phyloP scores from a whole-genome alignment of 2,797 vertebrate genomes.

The Gadopsis bispinosus region DNA sequence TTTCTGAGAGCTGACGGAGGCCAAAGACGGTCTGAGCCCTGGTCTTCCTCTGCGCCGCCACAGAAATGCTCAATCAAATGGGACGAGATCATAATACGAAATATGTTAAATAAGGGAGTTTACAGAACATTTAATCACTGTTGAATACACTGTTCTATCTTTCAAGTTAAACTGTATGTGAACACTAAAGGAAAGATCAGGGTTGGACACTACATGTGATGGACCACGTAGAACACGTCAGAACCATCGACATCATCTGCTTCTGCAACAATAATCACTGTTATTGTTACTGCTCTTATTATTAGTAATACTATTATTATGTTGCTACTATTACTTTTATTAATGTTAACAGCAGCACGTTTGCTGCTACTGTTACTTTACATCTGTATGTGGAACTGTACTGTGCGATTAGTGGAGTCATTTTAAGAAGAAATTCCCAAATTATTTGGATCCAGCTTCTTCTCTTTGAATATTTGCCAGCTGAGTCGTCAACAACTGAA shows the following conservation, averaged over 20 bases:
- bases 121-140: neutral
- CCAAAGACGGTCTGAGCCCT: neutral
- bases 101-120: neutral
- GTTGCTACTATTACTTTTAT: no score
- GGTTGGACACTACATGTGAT: neutral
- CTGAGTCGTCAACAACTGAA: neutral
- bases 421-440: neutral
- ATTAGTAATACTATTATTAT: no score
- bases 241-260: no score
- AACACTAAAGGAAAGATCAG: neutral
- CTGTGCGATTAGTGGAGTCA: no score
- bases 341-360: no score
- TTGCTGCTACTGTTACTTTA: no score
- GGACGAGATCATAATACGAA: constrained; percentile 1
- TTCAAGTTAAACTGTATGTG: neutral
- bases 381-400: no score
- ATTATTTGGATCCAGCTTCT: neutral
- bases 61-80: constrained; percentile 3
- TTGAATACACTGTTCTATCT: neutral
- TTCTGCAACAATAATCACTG: no score
- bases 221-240: no score
- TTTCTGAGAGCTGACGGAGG: neutral
- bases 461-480: neutral
- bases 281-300: no score
- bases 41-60: constrained; percentile 19